Percentiles rank a stretch among this genome's conserved stretches.
Evolutionary conservation across 2,797 vertebrate genomes (phyloP).

Genomic region (Meriones psammophilus): DNA sequence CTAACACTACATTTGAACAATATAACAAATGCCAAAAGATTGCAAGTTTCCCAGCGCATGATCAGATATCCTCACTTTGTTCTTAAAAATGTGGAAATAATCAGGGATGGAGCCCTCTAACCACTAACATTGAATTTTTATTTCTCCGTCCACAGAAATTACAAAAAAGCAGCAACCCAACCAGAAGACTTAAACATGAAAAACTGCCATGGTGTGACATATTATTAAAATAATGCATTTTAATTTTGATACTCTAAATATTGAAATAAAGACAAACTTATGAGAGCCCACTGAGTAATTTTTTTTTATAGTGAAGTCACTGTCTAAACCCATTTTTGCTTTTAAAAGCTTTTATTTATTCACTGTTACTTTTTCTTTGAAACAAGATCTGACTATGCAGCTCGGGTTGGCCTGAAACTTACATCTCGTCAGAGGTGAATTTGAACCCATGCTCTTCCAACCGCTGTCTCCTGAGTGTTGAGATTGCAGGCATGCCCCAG

Average conservation of each 20-base stretch:
- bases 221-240: slow-evolving; percentile 47
- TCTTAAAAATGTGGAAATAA: slow-evolving; percentile 12
- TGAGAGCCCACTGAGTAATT: slow-evolving; percentile 13
- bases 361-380: background rate
- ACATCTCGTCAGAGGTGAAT: background rate
- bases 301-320: slow-evolving; percentile 19
- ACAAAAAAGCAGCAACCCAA: background rate
- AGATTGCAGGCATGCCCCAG: background rate
- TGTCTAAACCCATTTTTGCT: background rate
- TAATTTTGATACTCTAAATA: slow-evolving; percentile 25
- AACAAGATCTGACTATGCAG: background rate
- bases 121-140: background rate
- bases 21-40: background rate
- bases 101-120: slow-evolving; percentile 2
- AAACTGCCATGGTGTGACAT: background rate
- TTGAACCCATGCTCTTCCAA: background rate
- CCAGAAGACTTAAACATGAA: slow-evolving; percentile 24
- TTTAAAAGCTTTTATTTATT: slow-evolving; percentile 32
- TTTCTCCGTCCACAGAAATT: background rate
- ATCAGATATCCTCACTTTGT: background rate
- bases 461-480: background rate
- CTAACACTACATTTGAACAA: slow-evolving; percentile 11
- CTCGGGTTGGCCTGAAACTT: background rate
- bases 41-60: background rate
- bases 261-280: slow-evolving; percentile 14